These are phyloP conservation scores for Rhaphigaster nebulosa DNA, from an alignment of 2,888 invertebrate genomes.

Conservation along the genomic window DNA sequence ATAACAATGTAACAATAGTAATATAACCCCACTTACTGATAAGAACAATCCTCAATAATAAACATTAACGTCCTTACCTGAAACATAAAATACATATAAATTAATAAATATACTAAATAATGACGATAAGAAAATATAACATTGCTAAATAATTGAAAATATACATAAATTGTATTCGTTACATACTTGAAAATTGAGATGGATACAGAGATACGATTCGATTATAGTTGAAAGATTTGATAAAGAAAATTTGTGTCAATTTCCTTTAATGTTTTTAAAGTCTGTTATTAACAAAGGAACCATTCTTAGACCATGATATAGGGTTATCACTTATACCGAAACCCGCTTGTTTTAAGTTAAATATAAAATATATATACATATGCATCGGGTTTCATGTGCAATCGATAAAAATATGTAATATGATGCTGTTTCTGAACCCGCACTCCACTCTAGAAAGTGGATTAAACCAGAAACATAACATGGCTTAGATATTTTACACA, in stretches of 20 bases:
- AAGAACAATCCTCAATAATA: background rate
- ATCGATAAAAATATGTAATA: no score
- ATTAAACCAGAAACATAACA: no score
- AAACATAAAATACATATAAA: background rate
- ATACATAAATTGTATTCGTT: background rate
- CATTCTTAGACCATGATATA: background rate
- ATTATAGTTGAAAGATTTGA: background rate
- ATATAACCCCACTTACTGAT: background rate
- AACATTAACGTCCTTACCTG: background rate
- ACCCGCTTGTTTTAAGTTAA: no score
- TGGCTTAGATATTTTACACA: no score
- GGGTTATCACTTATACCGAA: background rate
- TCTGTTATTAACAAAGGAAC: background rate
- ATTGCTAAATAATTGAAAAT: no score
- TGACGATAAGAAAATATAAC: background rate
- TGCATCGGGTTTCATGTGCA: no score
- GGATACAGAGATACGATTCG: background rate
- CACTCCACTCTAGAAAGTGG: no score
- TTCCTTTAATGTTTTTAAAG: no score
- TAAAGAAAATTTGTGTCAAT: background rate
- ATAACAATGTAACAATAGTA: no score
- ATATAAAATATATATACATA: no score
- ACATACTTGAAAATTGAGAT: background rate
- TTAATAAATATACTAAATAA: background rate
- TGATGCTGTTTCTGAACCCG: no score